Base-by-base conservation (phyloP, 2,113 vertebrate genomes). In the Serilophus lunatus region DNA sequence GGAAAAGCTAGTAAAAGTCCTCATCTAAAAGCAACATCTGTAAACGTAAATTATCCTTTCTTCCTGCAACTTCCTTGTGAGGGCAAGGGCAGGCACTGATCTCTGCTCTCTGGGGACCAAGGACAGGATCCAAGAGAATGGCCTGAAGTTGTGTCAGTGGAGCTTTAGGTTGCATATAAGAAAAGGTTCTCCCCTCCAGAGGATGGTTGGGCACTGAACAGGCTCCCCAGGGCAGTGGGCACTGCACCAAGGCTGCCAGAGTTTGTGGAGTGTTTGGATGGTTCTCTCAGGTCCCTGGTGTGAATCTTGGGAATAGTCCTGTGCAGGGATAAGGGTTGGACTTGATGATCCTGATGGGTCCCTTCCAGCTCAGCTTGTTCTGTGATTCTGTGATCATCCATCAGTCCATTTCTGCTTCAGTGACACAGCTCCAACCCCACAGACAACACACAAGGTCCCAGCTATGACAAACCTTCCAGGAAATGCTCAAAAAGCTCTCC, bases 381-480 rank as follows among this genome's bases (percentile, higher is more conserved):
- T 63, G 54, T n/a, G 12, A n/a, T n/a, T 57, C 54, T 57, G 26
- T 63, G 36, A 29, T 29, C 24, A 22, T 23, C 44, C 74, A 70
- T 29, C 77, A 68, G 28, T 49, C 23, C 3, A 0, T 51, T 89
- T 42, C 78, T 64, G 61, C 56, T 68, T 51, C 35, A 60, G 26
- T 2, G 3, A 63, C 25, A 22, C 0, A 1, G 42, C 3, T 4
- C 28, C 90, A 78, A 51, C 56, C 40, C 35, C 56, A 64, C 4
- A 70, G 86, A 44, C 20, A 69, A 36, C n/a, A 70, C 29, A 72
- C 28, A 50, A 91, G 38, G 19, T 17, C 13, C n/a, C 7, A 29
- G 8, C 6, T 2, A 7, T 1, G 13, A 38, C 2, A 33, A 83
- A 56, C 18, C 36, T 50, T 42, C 57, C 15, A 6, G 60, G 35